phyloP scores from a whole-genome alignment of 2,797 vertebrate genomes.

The Sebastes vulpes region DNA sequence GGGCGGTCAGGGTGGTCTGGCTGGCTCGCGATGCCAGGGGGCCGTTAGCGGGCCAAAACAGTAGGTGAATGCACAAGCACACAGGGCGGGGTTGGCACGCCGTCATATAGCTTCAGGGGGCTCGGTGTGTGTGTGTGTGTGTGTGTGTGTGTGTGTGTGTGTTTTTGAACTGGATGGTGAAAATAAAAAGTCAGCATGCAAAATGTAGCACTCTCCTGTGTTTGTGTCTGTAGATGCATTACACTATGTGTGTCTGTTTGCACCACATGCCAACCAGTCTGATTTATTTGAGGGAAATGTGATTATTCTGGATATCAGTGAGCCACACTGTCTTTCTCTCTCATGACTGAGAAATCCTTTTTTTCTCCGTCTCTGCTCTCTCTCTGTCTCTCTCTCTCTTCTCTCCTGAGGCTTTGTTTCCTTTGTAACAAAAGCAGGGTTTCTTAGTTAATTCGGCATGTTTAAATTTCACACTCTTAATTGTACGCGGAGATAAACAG shows the following conservation, averaged over 20 bases:
- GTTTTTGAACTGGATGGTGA: slow-evolving; percentile 19
- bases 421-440: slow-evolving; percentile 84
- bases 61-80: slow-evolving; percentile 59
- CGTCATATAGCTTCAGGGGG: slow-evolving; percentile 53
- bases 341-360: slow-evolving; percentile 64
- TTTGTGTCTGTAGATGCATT: slow-evolving; percentile 32
- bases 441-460: slow-evolving; percentile 85
- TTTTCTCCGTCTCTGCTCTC: slow-evolving; percentile 41
- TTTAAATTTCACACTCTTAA: slow-evolving; percentile 88
- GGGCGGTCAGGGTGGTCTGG: slow-evolving; percentile 65
- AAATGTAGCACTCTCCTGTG: slow-evolving; percentile 46
- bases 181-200: slow-evolving; percentile 43
- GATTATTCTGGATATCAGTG: slow-evolving; percentile 86
- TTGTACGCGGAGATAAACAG: slow-evolving; percentile 84
- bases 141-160: not conserved
- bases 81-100: slow-evolving; percentile 60
- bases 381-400: slow-evolving; percentile 46
- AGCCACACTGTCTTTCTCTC: slow-evolving; percentile 69
- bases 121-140: not conserved
- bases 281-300: slow-evolving; percentile 80
- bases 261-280: slow-evolving; percentile 72
- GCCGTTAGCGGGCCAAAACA: slow-evolving; percentile 53
- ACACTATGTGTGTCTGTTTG: slow-evolving; percentile 23
- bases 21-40: slow-evolving; percentile 53
- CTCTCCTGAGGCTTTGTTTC: slow-evolving; percentile 81